Conservation (phyloP, 2,888 invertebrate species). For the Hirtodrosophila trivittata region DNA sequence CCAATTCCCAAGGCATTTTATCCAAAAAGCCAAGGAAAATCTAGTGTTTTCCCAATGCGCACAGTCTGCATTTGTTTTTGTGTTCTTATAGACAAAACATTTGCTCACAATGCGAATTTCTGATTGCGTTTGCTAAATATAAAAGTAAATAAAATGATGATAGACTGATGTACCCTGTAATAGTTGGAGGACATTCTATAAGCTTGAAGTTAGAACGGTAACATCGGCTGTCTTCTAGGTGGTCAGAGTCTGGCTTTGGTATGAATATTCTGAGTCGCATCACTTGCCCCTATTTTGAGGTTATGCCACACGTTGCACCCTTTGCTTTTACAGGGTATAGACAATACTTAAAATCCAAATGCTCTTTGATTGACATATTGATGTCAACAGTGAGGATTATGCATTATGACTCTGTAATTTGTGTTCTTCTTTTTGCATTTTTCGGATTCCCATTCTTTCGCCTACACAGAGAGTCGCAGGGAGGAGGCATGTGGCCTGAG, state of each 20-base stretch:
- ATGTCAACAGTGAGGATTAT: slow-evolving; percentile 58
- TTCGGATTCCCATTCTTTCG: slow-evolving; percentile 23
- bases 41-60: not conserved
- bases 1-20: slow-evolving; percentile 52
- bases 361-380: slow-evolving; percentile 52
- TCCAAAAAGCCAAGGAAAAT: slow-evolving; percentile 1
- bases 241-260: no score
- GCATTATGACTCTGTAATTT: slow-evolving; percentile 42
- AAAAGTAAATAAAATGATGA: slow-evolving; percentile 5
- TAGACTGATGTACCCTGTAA: no score
- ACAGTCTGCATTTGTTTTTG: not conserved
- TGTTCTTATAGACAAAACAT: not conserved
- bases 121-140: not conserved
- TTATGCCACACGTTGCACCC: not conserved
- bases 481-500: not conserved
- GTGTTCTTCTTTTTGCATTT: slow-evolving; percentile 15
- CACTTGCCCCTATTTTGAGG: not conserved
- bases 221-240: no score
- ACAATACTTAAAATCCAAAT: slow-evolving; percentile 21
- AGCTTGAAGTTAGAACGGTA: no score
- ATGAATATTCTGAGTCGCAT: no score
- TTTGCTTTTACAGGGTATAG: slow-evolving; percentile 5
- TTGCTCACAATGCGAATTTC: not conserved
- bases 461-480: slow-evolving; percentile 23
- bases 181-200: no score